Base-by-base conservation (phyloP, 2,797 vertebrate genomes). In the Pseudomugil tenellus region DNA sequence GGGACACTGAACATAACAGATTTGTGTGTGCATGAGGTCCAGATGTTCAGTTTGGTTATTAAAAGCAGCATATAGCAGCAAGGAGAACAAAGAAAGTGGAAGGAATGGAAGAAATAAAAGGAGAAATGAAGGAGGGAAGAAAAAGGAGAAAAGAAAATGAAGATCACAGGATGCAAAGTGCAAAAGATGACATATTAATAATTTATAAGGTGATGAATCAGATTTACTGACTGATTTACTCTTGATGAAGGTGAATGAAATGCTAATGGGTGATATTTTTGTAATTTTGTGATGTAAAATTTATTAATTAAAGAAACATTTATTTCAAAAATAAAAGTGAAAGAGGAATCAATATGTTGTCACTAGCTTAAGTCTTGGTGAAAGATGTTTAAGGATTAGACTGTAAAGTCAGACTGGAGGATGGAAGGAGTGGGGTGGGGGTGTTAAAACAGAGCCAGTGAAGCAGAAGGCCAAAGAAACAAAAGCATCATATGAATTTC, bases 1-100 rank as follows among this genome's bases (percentile, higher is more conserved):
- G 1, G 6, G 41, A 37, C 9, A 0, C 37, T 46, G 53, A 58
- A 66, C 57, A 52, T 17, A 52, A 64, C 16, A 0, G 37, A 37
- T 58, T 56, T 59, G 46, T 62, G 66, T 63, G 54, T 49, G 49
- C 54, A 54, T 71, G 66, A 67, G 66, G 72, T 79, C 55, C 56
- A 55, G 37, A 57, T 19, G 70, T 79, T 75, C 34, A 48, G 78
- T 69, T 23, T 53, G 28, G 31, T 65, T 63, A 70, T 65, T 17
- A 67, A 72, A 72, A 58, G 19, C 41, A 16, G 16, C n/a, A n/a
- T n/a, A n/a, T 35, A 56, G 12, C 23, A 13, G 34, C 21, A 37
- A 19, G 0, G 34, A 1, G 52, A 34, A 49, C 26, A 43, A 46
- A n/a, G 19, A 46, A 46, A 17, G 29, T 31, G 29, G 7, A n/a